Conservation (phyloP, 92 coral and sea anemone genomes). For the Bergia sp. region DNA sequence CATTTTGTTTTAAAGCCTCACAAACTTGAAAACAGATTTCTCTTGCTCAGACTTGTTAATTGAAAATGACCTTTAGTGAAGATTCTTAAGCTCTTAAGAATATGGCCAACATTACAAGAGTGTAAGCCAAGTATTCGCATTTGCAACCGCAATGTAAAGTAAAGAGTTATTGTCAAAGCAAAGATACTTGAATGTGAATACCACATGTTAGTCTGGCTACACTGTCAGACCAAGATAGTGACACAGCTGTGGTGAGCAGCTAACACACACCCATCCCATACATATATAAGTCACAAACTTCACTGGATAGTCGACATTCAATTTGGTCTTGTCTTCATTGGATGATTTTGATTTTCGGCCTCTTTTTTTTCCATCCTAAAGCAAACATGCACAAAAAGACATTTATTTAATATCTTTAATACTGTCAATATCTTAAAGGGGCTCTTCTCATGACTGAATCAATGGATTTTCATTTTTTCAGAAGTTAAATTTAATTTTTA, state of each 20-base stretch:
- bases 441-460: too few species aligned
- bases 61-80: background rate
- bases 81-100: background rate
- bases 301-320: conserved; percentile 81
- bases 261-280: conserved; percentile 92
- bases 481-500: too few species aligned
- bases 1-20: too few species aligned
- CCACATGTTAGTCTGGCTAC: conserved; percentile 22
- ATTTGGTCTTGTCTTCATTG: conserved; percentile 63
- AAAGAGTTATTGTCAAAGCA: background rate
- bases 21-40: too few species aligned
- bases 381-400: background rate
- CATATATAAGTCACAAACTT: conserved; percentile 85
- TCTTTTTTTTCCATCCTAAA: conserved; percentile 68
- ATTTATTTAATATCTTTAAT: too few species aligned
- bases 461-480: too few species aligned
- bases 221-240: conserved; percentile 79
- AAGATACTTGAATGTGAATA: background rate
- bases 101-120: background rate
- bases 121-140: background rate
- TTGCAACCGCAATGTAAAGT: background rate
- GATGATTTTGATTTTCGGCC: conserved; percentile 67
- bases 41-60: background rate
- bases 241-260: conserved; percentile 85
- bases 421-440: too few species aligned